Conservation (phyloP, 2,797 vertebrate species). For the Fundulus diaphanus region DNA sequence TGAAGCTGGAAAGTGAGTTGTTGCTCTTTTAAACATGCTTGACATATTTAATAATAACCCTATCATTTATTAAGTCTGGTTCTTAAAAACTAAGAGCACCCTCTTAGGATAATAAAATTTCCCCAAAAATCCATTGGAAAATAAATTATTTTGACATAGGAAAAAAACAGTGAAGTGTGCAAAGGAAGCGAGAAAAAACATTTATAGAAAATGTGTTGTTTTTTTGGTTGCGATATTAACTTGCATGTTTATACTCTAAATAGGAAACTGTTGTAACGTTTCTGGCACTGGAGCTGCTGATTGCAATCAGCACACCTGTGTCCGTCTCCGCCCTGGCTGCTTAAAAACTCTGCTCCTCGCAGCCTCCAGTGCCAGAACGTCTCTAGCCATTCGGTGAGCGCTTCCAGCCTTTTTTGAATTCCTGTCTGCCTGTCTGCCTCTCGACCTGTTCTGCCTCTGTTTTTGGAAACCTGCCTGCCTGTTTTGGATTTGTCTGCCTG, state of each 20-base stretch:
- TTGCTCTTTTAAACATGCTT: slow-evolving; percentile 31
- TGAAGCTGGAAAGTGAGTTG: neutral
- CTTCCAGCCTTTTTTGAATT: too few species aligned
- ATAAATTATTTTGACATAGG: slow-evolving; percentile 61
- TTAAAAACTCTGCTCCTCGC: too few species aligned
- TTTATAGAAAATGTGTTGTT: slow-evolving; percentile 36
- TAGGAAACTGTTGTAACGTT: too few species aligned
- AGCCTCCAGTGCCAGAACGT: too few species aligned
- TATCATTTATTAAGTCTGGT: slow-evolving; percentile 21
- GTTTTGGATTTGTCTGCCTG: too few species aligned
- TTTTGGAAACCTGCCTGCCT: too few species aligned
- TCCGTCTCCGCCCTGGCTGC: too few species aligned
- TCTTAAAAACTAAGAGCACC: slow-evolving; percentile 60
- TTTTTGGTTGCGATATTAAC: slow-evolving; percentile 37
- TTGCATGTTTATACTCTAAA: slow-evolving; percentile 35
- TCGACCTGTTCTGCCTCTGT: too few species aligned
- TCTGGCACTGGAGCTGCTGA: too few species aligned
- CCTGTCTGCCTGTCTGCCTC: too few species aligned
- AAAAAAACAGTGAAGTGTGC: slow-evolving; percentile 54
- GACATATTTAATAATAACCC: neutral
- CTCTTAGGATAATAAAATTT: slow-evolving; percentile 69
- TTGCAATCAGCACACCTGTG: too few species aligned
- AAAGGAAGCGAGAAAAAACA: slow-evolving; percentile 64
- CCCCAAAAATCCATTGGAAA: slow-evolving; percentile 71
- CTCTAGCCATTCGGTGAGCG: too few species aligned